Evolutionary conservation across 1,140 invertebrate genomes (phyloP).

Genomic region (Episyrphus balteatus): DNA sequence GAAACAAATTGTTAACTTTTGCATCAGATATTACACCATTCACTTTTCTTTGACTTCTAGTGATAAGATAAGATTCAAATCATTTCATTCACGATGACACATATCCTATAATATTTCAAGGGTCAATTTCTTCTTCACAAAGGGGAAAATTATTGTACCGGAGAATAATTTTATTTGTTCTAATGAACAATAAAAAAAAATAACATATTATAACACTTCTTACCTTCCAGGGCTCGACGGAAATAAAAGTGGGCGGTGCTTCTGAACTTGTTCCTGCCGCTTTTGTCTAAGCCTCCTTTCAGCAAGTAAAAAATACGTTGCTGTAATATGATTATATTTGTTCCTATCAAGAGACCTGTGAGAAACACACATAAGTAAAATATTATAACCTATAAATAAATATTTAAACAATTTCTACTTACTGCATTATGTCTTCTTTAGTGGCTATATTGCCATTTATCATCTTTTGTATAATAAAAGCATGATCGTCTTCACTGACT

Average conservation of each 20-base stretch:
- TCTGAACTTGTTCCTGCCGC: constrained; percentile 48
- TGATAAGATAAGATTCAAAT: no score
- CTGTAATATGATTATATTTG: constrained; percentile 96
- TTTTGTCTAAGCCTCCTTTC: constrained; percentile 77
- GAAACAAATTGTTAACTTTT: no score
- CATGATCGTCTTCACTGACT: constrained; percentile 84
- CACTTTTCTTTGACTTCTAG: no score
- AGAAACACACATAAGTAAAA: constrained; percentile 10
- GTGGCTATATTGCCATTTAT: constrained; percentile 88
- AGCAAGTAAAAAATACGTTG: constrained; percentile 94
- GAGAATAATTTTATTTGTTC: no score
- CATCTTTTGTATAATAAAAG: constrained; percentile 90
- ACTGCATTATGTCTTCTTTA: constrained; percentile 88
- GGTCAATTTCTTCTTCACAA: no score
- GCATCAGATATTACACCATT: no score
- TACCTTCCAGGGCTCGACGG: no score
- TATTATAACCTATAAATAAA: background rate
- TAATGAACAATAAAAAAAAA: no score
- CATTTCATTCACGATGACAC: no score
- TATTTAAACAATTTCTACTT: constrained; percentile 28
- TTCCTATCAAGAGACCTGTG: constrained; percentile 83
- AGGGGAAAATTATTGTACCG: no score
- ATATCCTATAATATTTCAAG: no score
- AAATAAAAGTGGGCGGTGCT: constrained; percentile 18
- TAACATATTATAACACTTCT: no score